These are phyloP conservation scores for Cairina moschata DNA, from an alignment of 2,113 vertebrate species.

Conservation along the genomic window DNA sequence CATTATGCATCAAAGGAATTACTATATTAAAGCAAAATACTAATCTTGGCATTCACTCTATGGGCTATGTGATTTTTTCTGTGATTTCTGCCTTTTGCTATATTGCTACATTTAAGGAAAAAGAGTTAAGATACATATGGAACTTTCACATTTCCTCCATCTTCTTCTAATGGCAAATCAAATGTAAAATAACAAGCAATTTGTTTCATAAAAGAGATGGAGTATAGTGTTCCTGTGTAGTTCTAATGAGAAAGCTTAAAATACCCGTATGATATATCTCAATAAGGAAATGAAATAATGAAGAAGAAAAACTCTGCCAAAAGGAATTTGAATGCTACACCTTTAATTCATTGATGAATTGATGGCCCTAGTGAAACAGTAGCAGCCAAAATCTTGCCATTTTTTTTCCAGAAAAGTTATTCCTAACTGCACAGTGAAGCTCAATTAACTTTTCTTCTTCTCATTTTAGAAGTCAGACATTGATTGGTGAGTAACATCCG, in stretches of 20 bases:
- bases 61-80: neutral
- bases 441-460: neutral
- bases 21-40: neutral
- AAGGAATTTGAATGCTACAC: neutral
- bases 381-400: neutral
- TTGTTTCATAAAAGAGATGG: neutral
- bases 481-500: neutral
- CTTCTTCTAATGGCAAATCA: neutral
- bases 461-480: neutral
- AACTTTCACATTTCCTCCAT: neutral
- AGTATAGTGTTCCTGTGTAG: neutral
- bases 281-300: neutral
- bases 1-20: constrained; percentile 27
- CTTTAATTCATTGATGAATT: neutral
- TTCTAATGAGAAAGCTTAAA: neutral
- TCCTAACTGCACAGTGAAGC: neutral
- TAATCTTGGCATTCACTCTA: neutral
- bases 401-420: neutral
- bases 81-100: neutral
- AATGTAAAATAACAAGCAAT: neutral
- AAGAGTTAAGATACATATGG: neutral
- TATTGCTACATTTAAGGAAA: neutral
- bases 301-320: neutral
- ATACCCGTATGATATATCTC: neutral
- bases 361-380: neutral